Conservation (phyloP, 2,888 invertebrate genomes). For the Oscheius sp. region DNA sequence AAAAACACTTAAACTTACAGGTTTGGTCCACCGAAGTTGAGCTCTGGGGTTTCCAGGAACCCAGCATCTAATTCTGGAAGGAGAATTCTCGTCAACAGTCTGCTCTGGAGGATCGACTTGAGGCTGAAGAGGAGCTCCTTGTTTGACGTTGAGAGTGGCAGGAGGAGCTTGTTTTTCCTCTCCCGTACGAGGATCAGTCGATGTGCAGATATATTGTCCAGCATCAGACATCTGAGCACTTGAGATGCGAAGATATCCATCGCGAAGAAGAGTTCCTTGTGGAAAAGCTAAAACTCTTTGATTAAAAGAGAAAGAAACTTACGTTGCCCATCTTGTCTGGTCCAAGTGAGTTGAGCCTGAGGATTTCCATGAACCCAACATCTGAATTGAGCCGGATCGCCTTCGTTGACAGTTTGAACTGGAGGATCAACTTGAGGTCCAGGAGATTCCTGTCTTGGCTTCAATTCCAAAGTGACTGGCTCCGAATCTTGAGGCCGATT, state of each 20-base stretch:
- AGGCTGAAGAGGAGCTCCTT: constrained; percentile 39
- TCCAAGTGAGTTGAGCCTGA: constrained; percentile 78
- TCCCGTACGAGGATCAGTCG: constrained; percentile 73
- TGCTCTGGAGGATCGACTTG: constrained; percentile 76
- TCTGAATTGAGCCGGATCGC: constrained; percentile 78
- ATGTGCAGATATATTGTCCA: constrained; percentile 86
- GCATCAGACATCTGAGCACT: constrained; percentile 79
- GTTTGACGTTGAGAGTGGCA: constrained; percentile 73
- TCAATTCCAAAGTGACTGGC: constrained; percentile 41
- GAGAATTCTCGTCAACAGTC: constrained; percentile 78
- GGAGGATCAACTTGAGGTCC: constrained; percentile 74
- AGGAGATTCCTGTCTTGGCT: constrained; percentile 24
- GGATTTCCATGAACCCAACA: constrained; percentile 76
- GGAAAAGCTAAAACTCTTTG: constrained; percentile 69
- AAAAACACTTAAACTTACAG: constrained; percentile 11
- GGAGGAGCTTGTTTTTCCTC: constrained; percentile 67
- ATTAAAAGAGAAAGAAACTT: not conserved
- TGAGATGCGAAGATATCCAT: constrained; percentile 81
- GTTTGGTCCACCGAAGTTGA: constrained; percentile 57
- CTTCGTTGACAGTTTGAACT: constrained; percentile 78
- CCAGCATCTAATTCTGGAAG: constrained; percentile 77
- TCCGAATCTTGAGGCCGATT: constrained; percentile 57
- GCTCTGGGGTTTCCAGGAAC: constrained; percentile 64
- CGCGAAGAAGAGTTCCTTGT: constrained; percentile 74
- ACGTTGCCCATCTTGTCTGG: constrained; percentile 69